Evolutionary conservation across 2,888 invertebrate species (phyloP).

Genomic region (Kryphioiulus occultus): DNA sequence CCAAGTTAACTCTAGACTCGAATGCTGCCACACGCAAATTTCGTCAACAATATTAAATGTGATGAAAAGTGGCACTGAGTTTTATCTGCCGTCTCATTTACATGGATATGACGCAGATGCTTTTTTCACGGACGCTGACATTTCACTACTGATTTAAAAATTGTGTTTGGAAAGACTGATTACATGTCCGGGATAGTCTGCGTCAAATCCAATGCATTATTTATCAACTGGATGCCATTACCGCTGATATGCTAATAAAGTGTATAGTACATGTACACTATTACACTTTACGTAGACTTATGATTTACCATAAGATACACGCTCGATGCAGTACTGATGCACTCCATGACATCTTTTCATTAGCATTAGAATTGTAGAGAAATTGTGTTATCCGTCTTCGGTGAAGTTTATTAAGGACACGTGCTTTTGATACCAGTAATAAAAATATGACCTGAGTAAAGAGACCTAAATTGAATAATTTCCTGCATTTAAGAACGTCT

Average conservation of each 20-base stretch:
- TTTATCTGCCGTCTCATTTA: not conserved
- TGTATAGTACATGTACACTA: not conserved
- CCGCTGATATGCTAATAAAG: not conserved
- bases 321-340: too few species aligned
- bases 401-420: too few species aligned
- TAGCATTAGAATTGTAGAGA: too few species aligned
- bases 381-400: too few species aligned
- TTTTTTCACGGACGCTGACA: not conserved
- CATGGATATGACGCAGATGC: not conserved
- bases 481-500: too few species aligned
- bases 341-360: too few species aligned
- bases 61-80: not conserved
- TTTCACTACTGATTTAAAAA: not conserved
- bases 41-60: not conserved
- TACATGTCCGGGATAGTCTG: not conserved
- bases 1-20: not conserved
- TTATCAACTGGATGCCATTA: not conserved
- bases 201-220: not conserved
- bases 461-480: too few species aligned
- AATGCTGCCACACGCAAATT: not conserved
- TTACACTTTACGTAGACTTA: not conserved
- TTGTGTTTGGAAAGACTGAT: not conserved
- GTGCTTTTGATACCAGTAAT: too few species aligned
- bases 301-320: not conserved
- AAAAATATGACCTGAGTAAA: too few species aligned